Base-by-base conservation (phyloP, 37 sponge, comb jelly and placozoan genomes). In the Ephydatia muelleri region DNA sequence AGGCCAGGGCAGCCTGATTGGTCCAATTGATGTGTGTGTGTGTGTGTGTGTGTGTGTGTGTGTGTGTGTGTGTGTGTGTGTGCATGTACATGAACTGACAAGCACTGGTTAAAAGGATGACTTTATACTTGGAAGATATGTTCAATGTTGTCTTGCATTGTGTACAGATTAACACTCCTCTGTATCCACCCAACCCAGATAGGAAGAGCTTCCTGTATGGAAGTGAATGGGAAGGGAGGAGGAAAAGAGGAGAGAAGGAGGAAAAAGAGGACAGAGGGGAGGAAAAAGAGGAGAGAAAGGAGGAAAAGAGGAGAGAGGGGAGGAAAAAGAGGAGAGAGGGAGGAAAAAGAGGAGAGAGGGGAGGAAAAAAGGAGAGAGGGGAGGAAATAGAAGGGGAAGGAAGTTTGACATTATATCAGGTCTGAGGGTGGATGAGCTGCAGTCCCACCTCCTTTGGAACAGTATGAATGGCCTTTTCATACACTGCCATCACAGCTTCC, bases 181-280 rank as follows among this genome's bases (percentile, higher is more conserved):
- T 69, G 68, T 31, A 87, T 23, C 92, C 92, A 91, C 29, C 65
- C 30, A 68, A 39, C 37, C 92, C 92, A 91, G 5, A 91, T 3
- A 36, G 80, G 68, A 38, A 88, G 64, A 14, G 92, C 79, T 2
- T 72, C 47, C 92, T 91, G 75, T 0, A 37, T 72, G 33, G 28
- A 27, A 43, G n/a, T n/a, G n/a, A n/a, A n/a, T n/a, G n/a, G 43
- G 39, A 36, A 13, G 43, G 34, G 77, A 39, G n/a, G 2, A 36
- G 5, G 38, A 39, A 3, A 39, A 34, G 5, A 4, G 77, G 21
- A 39, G 27, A 39, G 38, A n/a, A 0, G 38, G 21, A n/a, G 43
- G 39, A 0, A 39, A 37, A 39, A 5, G 5, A 3, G 77, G 0
- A 39, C 9, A 39, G 35, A 4, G 21, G 38, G 43, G 5, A 21